Conservation (phyloP, 1,140 invertebrate genomes). For the Drosophila sucinea region DNA sequence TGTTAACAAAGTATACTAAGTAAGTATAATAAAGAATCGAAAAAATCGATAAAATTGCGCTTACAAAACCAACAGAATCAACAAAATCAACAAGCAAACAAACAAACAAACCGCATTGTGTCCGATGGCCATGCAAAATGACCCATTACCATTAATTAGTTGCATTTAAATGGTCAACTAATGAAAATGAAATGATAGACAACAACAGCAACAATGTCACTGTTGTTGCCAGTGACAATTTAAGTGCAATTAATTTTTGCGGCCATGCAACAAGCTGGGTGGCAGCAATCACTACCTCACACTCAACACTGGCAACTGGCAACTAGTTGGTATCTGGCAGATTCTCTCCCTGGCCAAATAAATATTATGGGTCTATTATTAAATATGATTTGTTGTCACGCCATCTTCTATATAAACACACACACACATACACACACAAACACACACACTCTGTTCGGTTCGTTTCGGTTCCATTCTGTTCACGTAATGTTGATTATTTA, state of each 20-base stretch:
- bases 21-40: constrained; percentile 41
- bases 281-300: constrained; percentile 6
- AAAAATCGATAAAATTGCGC: background rate
- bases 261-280: constrained; percentile 44
- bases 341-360: constrained; percentile 45
- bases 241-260: constrained; percentile 74
- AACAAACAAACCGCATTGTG: constrained; percentile 63
- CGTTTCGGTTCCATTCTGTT: too few species aligned
- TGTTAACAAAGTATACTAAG: constrained; percentile 39
- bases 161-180: constrained; percentile 66
- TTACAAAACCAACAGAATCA: constrained; percentile 61
- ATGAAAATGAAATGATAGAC: constrained; percentile 60
- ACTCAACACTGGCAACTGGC: background rate
- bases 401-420: constrained; percentile 39
- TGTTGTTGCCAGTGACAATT: constrained; percentile 71
- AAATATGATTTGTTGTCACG: constrained; percentile 78
- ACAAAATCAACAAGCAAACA: constrained; percentile 1
- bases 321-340: constrained; percentile 2
- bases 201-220: constrained; percentile 48
- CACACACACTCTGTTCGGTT: constrained; percentile 27
- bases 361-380: constrained; percentile 73
- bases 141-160: constrained; percentile 79
- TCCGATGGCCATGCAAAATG: constrained; percentile 76
- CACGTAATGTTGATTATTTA: constrained; percentile 79
- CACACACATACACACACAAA: constrained; percentile 3